phyloP scores from a whole-genome alignment of 1,140 invertebrate genomes.

The Diprion similis region DNA sequence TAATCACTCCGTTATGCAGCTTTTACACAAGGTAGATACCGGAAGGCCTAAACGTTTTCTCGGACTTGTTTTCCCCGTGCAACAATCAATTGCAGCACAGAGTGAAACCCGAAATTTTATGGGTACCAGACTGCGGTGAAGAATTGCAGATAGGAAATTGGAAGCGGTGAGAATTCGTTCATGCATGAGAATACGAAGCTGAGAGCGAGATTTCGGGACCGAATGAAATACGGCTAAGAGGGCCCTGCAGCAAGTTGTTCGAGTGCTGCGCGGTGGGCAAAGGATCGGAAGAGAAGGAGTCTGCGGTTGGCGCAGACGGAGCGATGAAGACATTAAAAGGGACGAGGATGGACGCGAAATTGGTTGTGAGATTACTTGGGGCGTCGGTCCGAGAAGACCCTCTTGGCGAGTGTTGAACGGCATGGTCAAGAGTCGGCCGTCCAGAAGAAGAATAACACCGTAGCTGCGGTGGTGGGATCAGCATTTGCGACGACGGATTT shows the following conservation, averaged over 20 bases:
- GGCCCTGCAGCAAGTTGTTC: no score
- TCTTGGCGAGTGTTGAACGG: neutral
- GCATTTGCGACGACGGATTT: neutral
- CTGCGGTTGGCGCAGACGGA: slow-evolving; percentile 35
- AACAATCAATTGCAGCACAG: no score
- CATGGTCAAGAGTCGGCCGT: no score
- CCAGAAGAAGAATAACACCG: neutral
- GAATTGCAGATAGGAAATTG: no score
- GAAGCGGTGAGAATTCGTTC: no score
- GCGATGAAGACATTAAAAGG: slow-evolving; percentile 54
- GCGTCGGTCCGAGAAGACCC: neutral
- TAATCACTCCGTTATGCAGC: neutral
- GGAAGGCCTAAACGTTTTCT: neutral
- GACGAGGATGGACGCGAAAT: slow-evolving; percentile 45
- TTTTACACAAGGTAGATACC: neutral
- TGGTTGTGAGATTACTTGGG: slow-evolving; percentile 37
- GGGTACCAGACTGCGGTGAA: no score
- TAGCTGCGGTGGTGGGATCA: neutral
- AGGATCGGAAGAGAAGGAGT: neutral
- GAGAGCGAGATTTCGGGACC: no score
- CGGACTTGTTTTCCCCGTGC: no score
- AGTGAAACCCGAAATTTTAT: no score
- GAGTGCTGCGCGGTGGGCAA: neutral
- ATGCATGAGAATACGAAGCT: no score
- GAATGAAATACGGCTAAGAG: no score